These are phyloP conservation scores for Nannospalax galili DNA, from an alignment of 2,113 vertebrate genomes.

Conservation along the genomic window DNA sequence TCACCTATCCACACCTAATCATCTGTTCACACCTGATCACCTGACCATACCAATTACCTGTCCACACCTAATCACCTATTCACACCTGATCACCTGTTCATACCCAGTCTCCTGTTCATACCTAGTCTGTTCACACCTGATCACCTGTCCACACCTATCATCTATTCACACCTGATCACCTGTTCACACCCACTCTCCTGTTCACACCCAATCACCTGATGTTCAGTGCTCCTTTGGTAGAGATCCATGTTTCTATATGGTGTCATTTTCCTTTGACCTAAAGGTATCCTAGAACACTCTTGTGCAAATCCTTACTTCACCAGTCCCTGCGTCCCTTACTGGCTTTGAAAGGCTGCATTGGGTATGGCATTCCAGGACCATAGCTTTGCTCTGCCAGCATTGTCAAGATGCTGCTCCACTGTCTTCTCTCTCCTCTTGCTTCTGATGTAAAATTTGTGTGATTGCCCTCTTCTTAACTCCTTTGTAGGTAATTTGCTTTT, in stretches of 20 bases:
- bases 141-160: too few relatives aligned
- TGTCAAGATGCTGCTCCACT: neutral
- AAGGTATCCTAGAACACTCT: neutral
- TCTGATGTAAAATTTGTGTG: neutral
- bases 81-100: too few relatives aligned
- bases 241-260: neutral
- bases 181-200: too few relatives aligned
- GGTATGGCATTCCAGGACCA: neutral
- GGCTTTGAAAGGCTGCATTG: neutral
- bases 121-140: too few relatives aligned
- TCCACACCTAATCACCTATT: too few relatives aligned
- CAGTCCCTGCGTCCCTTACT: neutral
- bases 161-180: too few relatives aligned
- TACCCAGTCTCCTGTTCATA: too few relatives aligned
- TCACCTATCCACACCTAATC: too few relatives aligned
- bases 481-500: neutral
- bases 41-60: too few relatives aligned
- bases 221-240: neutral
- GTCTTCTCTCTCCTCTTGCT: neutral
- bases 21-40: too few relatives aligned
- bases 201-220: neutral
- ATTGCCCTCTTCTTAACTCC: neutral
- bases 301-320: neutral
- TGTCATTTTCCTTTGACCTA: neutral
- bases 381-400: neutral